Base-by-base conservation (phyloP, 2,113 vertebrate genomes). In the Quiscalus mexicanus region DNA sequence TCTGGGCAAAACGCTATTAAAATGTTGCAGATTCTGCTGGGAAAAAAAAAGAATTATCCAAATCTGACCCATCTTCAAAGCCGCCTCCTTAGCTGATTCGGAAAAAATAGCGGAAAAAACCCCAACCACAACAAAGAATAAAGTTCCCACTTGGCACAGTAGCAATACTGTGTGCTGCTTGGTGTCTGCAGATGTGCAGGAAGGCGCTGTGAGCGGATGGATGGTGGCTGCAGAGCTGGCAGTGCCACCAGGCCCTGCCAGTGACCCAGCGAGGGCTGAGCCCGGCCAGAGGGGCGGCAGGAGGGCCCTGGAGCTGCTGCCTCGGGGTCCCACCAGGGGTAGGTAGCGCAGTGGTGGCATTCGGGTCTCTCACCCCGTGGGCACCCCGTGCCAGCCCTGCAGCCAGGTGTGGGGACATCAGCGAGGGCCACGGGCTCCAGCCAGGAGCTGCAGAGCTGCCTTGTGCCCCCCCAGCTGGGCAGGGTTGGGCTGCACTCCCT, bases 71-170 rank as follows among this genome's bases (percentile, higher is more conserved):
- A 42, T 93, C 85, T 90, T 86, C 82, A 45, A 59, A 96, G 81
- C 50, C 8, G 6, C 83, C 65, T 92, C 68, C 37, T 41, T 67
- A 37, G 73, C 22, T 13, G 63, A 71, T 89, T 89, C 0, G 7
- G 91, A 58, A 64, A 65, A 67, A 47, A 28, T 4, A 79, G 30
- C 9, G 0, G 47, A n/a, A 55, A 52, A 59, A 83, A 7, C 6
- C 20, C 27, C 75, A 28, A 45, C 27, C 89, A 78, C 73, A 41
- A 53, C 19, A 85, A 91, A 93, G 94, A 96, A 94, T 95, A 95
- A 97, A 97, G 94, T 87, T 97, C 90, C 95, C 94, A 73, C 78
- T 93, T 95, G 87, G 95, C 94, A 95, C 95, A 91, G 91, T 82
- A 95, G 96, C 88, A 73, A 92, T 74, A 92, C 95, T 92, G 87